Evolutionary conservation across 1,140 invertebrate species (phyloP), one percentile per base, ranked within the genome.

Genomic region (Drosophila albomicans): DNA sequence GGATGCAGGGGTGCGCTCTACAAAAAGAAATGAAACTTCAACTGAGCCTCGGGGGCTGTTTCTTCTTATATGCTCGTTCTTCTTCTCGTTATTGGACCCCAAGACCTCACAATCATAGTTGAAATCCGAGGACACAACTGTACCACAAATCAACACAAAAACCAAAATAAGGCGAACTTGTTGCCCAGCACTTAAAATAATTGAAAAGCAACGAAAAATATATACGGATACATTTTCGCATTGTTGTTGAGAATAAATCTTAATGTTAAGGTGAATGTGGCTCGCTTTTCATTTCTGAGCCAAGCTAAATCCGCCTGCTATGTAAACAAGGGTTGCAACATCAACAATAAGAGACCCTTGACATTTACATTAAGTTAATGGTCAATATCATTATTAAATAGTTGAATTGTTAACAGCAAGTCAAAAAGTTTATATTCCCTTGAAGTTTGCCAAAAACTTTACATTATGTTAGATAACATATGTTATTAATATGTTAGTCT

Each of bases 171-270:
- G 16, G 5, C 59, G 48, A 75, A 82, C 82, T 86, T 86, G 82
- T 81, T 86, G 82, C 75, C 79, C 63, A 32, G 74, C 85, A 88
- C 84, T 88, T 88, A 85, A 81, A 65, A 77, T 89, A 88, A 88
- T 88, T 89, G 81, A 89, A 88, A 84, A 81, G 8, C 46, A 48
- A 56, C 72, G 62, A 52, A 58, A 61, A 56, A 69, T 32, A 11
- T 38, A 38, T 38, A 38, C 2, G 2, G 16, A 30, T 68, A 72
- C 57, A 70, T 13, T n/a, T 13, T 10, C 35, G 10, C 8, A 38
- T 38, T 38, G 30, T 32, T 1, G 30, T 32, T 8, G 30, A 32
- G 30, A 64, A 59, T 63, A 45, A 61, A 56, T 48, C 57, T 65
- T 51, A 57, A 46, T 63, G 16, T 15, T 51, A 7, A 35, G 15